Base-by-base conservation (phyloP, 2,797 vertebrate genomes). In the Lindbergichthys nudifrons region DNA sequence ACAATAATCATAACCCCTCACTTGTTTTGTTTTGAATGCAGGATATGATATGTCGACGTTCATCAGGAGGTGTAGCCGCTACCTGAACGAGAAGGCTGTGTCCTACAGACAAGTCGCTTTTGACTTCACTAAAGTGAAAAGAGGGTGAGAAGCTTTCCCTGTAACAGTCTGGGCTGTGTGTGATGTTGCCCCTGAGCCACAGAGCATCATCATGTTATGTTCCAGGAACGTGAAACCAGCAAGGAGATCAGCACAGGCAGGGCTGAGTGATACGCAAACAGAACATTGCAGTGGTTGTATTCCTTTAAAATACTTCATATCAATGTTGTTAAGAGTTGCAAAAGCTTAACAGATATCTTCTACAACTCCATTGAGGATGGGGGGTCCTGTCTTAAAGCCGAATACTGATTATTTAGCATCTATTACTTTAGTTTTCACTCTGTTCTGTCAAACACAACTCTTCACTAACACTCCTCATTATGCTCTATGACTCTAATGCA, bases 81-180 rank as follows among this genome's bases (percentile, higher is more conserved):
- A 98, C 84, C 92, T 98, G 93, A 98, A 98, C 64, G 97, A 98
- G 87, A 98, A 98, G 86, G 97, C 97, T 57, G 97, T 98, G 91
- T 98, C 97, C 48, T 98, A 98, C 91, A 96, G 97, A 95, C 97
- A 97, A 92, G 97, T 98, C 67, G 97, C 97, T 78, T 98, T 98
- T 92, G 97, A 98, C 94, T 98, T 98, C 92, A 98, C 97, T 30
- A 98, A 98, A 96, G 97, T 98, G 88, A 98, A 98, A 94, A 93
- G 97, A 95, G 97, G 97, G 97, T 98, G 93, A 96, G 96, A 11
- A 48, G 32, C 39, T 62, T 74, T 69, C 15, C 48, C 26, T 59
- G n/a, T 32, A 47, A 21, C 42, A 1, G 16, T 11, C 7, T 43
- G 4, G 1, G 8, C 18, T 52, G 18, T 54, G 23, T 18, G 26